These are phyloP conservation scores for Coelogynopora nodosa DNA, from an alignment of 2,888 invertebrate genomes.

Conservation along the genomic window DNA sequence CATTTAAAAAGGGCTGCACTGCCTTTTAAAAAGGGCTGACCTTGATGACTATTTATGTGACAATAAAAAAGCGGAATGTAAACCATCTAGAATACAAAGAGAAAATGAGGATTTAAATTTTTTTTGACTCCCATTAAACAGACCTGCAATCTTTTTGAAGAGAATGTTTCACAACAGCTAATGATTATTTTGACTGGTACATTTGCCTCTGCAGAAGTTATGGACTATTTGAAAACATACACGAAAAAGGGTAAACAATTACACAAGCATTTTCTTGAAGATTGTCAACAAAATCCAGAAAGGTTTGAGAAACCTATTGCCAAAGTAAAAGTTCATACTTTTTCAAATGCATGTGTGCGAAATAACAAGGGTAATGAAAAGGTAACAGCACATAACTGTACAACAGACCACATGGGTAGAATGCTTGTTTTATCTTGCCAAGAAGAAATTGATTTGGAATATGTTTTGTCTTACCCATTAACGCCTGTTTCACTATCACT, in stretches of 20 bases:
- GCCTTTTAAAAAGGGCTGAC: slow-evolving; percentile 20
- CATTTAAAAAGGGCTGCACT: slow-evolving; percentile 35
- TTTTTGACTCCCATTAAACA: slow-evolving; percentile 42
- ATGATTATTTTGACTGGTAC: background rate
- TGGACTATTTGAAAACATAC: background rate
- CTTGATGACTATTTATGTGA: too few relatives aligned
- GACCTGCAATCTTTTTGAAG: slow-evolving; percentile 35
- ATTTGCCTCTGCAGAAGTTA: background rate
- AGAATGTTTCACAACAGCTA: background rate
- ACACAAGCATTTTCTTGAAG: background rate
- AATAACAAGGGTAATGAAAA: background rate
- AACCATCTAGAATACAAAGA: slow-evolving; percentile 35
- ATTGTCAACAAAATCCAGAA: background rate
- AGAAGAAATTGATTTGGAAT: background rate
- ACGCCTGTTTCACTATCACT: slow-evolving; percentile 11
- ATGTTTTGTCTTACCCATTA: too few relatives aligned
- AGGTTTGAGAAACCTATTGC: background rate
- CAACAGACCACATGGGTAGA: background rate
- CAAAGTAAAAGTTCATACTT: background rate
- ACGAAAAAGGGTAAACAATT: too few relatives aligned
- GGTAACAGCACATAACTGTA: background rate
- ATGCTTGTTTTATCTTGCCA: background rate
- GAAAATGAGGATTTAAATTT: slow-evolving; percentile 42
- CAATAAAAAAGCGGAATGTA: slow-evolving; percentile 36
- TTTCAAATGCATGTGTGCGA: too few relatives aligned